Evolutionary conservation across 1,140 invertebrate genomes (phyloP).

Genomic region (Caerostris darwini): DNA sequence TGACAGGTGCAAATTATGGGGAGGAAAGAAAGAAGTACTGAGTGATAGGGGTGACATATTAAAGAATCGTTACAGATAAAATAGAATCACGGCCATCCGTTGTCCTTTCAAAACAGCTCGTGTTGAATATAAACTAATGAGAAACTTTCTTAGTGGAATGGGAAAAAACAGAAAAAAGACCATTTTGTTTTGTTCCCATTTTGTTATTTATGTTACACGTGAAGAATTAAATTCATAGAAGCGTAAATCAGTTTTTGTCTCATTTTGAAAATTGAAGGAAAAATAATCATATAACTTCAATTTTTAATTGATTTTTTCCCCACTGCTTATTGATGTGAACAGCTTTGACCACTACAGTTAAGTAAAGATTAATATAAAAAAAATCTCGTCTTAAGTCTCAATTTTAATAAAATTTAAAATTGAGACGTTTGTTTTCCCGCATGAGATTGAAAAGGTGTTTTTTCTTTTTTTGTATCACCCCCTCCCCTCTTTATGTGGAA

Average conservation of each 20-base stretch:
- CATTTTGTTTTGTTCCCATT: background rate
- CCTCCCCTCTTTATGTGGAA: too few relatives aligned
- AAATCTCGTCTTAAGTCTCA: too few relatives aligned
- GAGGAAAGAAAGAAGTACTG: background rate
- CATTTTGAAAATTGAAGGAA: background rate
- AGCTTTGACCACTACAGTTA: too few relatives aligned
- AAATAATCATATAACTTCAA: background rate
- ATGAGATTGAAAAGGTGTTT: too few relatives aligned
- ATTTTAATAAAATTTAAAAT: too few relatives aligned
- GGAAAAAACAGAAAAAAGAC: background rate
- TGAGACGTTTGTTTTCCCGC: too few relatives aligned
- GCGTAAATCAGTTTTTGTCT: background rate
- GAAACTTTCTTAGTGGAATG: background rate
- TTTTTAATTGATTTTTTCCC: too few relatives aligned
- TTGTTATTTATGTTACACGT: background rate
- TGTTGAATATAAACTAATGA: constrained; percentile 12
- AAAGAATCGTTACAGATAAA: constrained; percentile 6
- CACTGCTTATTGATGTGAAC: too few relatives aligned
- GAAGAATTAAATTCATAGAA: background rate
- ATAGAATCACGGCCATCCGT: background rate
- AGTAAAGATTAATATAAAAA: too few relatives aligned
- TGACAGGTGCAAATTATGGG: constrained; percentile 38
- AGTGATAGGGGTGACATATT: constrained; percentile 29
- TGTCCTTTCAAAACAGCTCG: background rate
- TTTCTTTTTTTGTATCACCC: too few relatives aligned